Percentiles rank a stretch among this genome's conserved stretches.
These are phyloP conservation scores for Marmota monax DNA, from an alignment of 2,113 vertebrate species.

Conservation along the genomic window DNA sequence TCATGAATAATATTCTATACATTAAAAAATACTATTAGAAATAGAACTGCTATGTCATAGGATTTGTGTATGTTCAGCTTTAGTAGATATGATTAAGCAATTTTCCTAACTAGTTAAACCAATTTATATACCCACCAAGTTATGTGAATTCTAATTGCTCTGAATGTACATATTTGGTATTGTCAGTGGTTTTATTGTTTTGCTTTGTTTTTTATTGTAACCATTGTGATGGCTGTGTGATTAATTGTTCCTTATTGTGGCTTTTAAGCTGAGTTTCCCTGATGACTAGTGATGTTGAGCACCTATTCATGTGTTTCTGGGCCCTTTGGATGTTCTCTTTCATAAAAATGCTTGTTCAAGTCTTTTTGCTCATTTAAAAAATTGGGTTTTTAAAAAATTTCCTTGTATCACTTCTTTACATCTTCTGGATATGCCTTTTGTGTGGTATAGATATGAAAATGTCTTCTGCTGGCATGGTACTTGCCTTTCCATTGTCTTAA, in stretches of 20 bases:
- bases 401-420: not conserved
- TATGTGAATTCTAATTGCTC: not conserved
- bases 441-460: not conserved
- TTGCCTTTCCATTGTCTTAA: not conserved
- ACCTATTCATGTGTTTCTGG: not conserved
- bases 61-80: not conserved
- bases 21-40: conserved; percentile 12
- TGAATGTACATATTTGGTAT: not conserved
- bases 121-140: not conserved
- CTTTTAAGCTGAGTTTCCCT: conserved; percentile 11
- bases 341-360: not conserved
- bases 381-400: not conserved
- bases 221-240: not conserved
- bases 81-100: not conserved
- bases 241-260: not conserved
- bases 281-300: not conserved
- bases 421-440: conserved; percentile 37
- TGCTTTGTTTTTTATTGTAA: not conserved
- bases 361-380: not conserved
- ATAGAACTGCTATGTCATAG: not conserved
- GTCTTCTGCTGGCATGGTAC: not conserved
- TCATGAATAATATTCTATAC: not conserved
- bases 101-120: conserved; percentile 50
- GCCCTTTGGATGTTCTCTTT: conserved; percentile 28
- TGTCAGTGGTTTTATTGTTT: not conserved